These are phyloP conservation scores for Hydropsyche betteni DNA, from an alignment of 2,888 invertebrate genomes.

Conservation along the genomic window DNA sequence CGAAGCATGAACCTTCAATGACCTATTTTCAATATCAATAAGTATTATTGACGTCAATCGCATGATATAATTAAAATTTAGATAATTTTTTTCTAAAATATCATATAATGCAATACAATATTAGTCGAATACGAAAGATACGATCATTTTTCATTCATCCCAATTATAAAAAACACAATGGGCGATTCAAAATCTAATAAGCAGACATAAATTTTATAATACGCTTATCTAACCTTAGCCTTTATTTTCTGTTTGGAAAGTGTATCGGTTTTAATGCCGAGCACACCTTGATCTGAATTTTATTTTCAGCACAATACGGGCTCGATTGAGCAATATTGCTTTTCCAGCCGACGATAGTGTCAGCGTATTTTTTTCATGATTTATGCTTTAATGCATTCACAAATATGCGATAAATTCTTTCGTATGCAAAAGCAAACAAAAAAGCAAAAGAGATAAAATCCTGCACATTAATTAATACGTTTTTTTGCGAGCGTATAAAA, in stretches of 20 bases:
- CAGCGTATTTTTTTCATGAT: conserved; percentile 25
- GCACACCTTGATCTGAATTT: conserved; percentile 29
- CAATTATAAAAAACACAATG: no score
- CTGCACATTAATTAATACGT: neutral
- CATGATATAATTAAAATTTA: no score
- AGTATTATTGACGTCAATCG: no score
- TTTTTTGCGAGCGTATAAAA: no score
- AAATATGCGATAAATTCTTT: conserved; percentile 6
- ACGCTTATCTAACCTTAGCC: conserved; percentile 26
- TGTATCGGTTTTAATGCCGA: neutral
- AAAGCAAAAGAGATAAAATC: conserved; percentile 7
- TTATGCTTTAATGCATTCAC: conserved; percentile 6
- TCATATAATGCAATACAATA: no score
- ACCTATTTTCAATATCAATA: no score
- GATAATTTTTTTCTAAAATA: no score
- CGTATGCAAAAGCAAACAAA: neutral
- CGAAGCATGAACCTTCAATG: no score
- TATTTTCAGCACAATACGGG: conserved; percentile 26
- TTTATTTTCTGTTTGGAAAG: neutral
- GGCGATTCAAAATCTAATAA: no score
- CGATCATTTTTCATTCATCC: no score
- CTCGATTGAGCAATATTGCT: conserved; percentile 22
- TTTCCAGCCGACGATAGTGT: conserved; percentile 4
- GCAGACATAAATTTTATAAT: no score
- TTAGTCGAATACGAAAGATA: no score